Percentiles rank a stretch among this genome's conserved stretches.
phyloP scores from a whole-genome alignment of 2,113 vertebrate genomes.

The Pygoscelis antarcticus region DNA sequence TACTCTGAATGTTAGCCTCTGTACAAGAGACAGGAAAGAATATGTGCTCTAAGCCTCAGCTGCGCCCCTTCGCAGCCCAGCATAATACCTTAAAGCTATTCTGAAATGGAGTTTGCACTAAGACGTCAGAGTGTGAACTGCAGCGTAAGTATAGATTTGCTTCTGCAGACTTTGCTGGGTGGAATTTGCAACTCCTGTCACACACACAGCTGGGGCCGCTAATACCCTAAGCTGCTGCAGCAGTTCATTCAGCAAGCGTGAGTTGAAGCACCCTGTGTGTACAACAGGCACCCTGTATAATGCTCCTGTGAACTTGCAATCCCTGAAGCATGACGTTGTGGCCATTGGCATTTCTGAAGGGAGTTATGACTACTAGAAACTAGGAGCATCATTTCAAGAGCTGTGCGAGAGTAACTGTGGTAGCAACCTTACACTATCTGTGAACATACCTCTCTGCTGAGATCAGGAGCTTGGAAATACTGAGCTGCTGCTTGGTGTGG shows the following conservation, averaged over 20 bases:
- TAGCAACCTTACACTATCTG: accelerated
- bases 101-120: not conserved
- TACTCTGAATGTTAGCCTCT: not conserved
- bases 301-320: not conserved
- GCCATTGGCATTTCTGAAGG: not conserved
- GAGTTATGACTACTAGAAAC: not conserved
- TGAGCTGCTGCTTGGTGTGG: not conserved
- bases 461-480: not conserved
- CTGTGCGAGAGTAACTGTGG: not conserved
- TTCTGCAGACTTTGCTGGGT: not conserved
- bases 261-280: not conserved
- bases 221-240: not conserved
- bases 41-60: not conserved
- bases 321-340: not conserved
- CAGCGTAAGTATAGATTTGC: not conserved
- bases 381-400: not conserved
- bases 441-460: not conserved
- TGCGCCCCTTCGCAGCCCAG: not conserved
- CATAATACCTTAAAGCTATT: not conserved
- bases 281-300: not conserved
- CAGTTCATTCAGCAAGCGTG: not conserved
- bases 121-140: not conserved
- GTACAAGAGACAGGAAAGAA: not conserved
- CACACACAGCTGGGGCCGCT: too few relatives aligned
- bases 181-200: not conserved